Percentiles rank a stretch among this genome's conserved stretches.
Conservation (phyloP, 2,888 invertebrate genomes). For the Harpagoxenus sublaevis region DNA sequence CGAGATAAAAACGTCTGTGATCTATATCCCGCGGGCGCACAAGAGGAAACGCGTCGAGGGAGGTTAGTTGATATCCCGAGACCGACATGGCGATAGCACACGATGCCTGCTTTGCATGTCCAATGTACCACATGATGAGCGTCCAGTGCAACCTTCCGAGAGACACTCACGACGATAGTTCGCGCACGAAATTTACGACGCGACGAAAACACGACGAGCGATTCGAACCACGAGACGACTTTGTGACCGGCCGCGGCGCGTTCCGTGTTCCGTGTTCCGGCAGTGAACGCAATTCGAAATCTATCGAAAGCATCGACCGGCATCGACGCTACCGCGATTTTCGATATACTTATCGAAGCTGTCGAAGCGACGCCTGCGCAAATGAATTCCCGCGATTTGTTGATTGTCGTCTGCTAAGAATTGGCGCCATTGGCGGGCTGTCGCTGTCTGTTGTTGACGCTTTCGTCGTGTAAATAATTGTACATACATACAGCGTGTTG, state of each 20-base stretch:
- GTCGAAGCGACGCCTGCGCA: not conserved
- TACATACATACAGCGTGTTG: not conserved
- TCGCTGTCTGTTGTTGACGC: not conserved
- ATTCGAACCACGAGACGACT: not conserved
- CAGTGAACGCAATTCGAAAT: not conserved
- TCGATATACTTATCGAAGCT: constrained; percentile 23
- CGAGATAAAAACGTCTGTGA: not conserved
- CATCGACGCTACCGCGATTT: not conserved
- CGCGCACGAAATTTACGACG: not conserved
- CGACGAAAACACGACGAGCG: not conserved
- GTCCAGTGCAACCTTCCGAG: not conserved
- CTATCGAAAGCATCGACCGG: not conserved
- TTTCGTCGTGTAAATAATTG: not conserved
- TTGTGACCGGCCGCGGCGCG: too few species aligned
- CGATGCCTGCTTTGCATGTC: not conserved
- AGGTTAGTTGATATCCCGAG: not conserved
- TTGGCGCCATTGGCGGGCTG: constrained; percentile 52
- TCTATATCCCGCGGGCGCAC: not conserved
- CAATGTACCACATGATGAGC: not conserved
- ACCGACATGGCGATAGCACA: not conserved
- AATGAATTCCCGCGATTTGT: not conserved
- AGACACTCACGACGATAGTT: not conserved
- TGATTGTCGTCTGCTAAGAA: constrained; percentile 14
- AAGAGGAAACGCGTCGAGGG: not conserved
- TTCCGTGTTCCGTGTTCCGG: not conserved